A percentile compares a stretch with the other conserved stretches of the same genome.
These are phyloP conservation scores for Tribolium freemani DNA, from an alignment of 2,888 invertebrate genomes.

Conservation along the genomic window DNA sequence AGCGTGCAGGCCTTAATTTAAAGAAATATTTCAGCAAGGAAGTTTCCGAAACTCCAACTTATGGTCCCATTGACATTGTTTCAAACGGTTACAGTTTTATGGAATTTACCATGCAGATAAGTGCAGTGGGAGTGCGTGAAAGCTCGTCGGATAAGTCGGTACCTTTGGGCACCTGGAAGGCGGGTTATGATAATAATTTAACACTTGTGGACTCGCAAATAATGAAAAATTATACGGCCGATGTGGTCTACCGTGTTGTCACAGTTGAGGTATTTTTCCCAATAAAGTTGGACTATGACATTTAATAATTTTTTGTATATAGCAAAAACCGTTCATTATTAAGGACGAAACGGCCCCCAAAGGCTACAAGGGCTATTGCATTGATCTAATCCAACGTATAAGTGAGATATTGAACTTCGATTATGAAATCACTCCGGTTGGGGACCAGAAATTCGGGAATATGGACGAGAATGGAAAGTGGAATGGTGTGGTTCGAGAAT, in stretches of 20 bases:
- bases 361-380: conserved; percentile 90
- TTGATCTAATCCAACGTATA: conserved; percentile 92
- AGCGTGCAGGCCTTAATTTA: conserved; percentile 77
- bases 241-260: conserved; percentile 88
- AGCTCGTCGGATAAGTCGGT: conserved; percentile 81
- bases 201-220: conserved; percentile 76
- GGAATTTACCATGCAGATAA: conserved; percentile 81
- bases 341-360: conserved; percentile 76
- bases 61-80: conserved; percentile 76
- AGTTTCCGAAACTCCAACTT: conserved; percentile 76
- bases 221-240: conserved; percentile 83
- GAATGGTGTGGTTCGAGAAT: conserved; percentile 70
- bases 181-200: conserved; percentile 79
- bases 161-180: conserved; percentile 82
- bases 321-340: conserved; percentile 90
- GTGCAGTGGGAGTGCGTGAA: conserved; percentile 79
- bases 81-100: conserved; percentile 82
- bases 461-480: conserved; percentile 86
- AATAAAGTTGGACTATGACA: too few species aligned
- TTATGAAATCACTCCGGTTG: conserved; percentile 86
- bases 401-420: conserved; percentile 88
- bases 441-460: conserved; percentile 88
- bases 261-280: conserved; percentile 78
- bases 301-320: conserved; percentile 57
- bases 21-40: conserved; percentile 76